Evolutionary conservation across 2,113 vertebrate genomes (phyloP).

Genomic region (Onychostoma macrolepis): DNA sequence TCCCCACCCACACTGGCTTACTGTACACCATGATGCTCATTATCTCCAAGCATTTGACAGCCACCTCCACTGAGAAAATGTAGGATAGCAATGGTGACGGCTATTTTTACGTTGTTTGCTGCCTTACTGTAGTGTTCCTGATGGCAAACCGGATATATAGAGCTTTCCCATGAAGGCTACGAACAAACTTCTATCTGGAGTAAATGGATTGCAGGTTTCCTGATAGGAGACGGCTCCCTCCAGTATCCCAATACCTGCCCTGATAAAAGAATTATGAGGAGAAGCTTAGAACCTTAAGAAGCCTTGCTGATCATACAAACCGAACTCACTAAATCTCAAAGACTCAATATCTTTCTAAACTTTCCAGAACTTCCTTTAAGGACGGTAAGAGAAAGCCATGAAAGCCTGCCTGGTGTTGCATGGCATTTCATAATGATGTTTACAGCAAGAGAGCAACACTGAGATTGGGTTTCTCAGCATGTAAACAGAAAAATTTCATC

Average conservation of each 20-base stretch:
- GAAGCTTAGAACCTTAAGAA: not conserved
- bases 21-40: conserved; percentile 39
- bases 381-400: not conserved
- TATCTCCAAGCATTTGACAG: conserved; percentile 40
- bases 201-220: conserved; percentile 1
- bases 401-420: not conserved
- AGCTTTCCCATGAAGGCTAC: not conserved
- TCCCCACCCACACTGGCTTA: not conserved
- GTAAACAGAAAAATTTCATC: conserved; percentile 24
- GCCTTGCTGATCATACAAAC: not conserved
- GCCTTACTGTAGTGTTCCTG: not conserved
- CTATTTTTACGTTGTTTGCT: conserved; percentile 25
- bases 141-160: not conserved
- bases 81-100: conserved; percentile 6
- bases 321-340: not conserved
- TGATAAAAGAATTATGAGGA: conserved; percentile 8
- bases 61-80: conserved; percentile 25
- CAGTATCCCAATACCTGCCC: not conserved
- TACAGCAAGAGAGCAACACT: not conserved
- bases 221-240: not conserved
- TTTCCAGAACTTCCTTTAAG: not conserved
- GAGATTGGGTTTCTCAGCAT: conserved; percentile 1
- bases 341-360: not conserved
- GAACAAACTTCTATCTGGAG: not conserved
- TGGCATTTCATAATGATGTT: conserved; percentile 18